Evolutionary conservation across 2,113 vertebrate genomes (phyloP).

Genomic region (Oreochromis spilurus): DNA sequence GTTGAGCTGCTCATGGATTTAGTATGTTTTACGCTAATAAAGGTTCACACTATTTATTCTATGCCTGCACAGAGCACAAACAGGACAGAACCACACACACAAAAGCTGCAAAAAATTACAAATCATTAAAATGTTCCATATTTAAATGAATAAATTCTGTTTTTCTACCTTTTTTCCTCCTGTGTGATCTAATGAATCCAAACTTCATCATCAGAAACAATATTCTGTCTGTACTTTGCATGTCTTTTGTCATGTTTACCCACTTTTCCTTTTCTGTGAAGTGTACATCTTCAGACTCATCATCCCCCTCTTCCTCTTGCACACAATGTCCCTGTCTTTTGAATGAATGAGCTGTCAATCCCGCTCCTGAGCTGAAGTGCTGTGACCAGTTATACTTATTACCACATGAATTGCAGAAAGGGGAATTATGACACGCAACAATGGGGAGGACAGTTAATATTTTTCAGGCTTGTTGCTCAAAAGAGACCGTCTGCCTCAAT

Average conservation of each 20-base stretch:
- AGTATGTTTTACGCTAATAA: neutral
- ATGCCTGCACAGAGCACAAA: neutral
- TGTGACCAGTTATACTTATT: constrained; percentile 22
- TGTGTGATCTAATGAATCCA: neutral
- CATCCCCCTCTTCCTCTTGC: neutral
- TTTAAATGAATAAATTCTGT: neutral
- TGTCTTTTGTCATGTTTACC: neutral
- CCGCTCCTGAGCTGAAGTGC: neutral
- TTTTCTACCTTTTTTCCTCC: neutral
- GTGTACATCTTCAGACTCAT: constrained; percentile 16
- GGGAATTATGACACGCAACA: neutral
- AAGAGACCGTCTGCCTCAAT: neutral
- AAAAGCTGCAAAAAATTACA: neutral
- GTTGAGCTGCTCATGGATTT: neutral
- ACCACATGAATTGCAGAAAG: constrained; percentile 30
- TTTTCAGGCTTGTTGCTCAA: constrained; percentile 16
- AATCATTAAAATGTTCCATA: neutral
- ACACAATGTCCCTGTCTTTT: neutral
- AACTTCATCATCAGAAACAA: neutral
- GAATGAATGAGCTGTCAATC: constrained; percentile 18
- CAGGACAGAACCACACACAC: neutral
- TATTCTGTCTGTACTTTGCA: neutral
- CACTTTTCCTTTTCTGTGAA: constrained; percentile 21
- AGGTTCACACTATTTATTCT: neutral
- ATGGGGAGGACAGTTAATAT: neutral